phyloP scores from a whole-genome alignment of 2,888 invertebrate genomes.

The Cerastis rubricosa region DNA sequence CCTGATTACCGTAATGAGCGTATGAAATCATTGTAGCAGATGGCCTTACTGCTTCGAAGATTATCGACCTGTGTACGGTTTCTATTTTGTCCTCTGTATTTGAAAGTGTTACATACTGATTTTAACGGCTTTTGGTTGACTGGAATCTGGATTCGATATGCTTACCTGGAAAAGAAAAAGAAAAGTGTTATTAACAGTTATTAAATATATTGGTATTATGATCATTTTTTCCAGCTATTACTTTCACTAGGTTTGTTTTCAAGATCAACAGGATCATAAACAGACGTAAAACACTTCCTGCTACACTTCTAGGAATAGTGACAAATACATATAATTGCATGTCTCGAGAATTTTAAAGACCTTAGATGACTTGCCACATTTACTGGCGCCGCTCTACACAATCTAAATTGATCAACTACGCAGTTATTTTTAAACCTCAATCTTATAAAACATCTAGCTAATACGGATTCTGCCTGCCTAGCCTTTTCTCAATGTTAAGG shows the following conservation, averaged over 20 bases:
- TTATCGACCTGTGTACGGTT: conserved; percentile 42
- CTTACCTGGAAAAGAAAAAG: conserved; percentile 52
- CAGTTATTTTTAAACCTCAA: background rate
- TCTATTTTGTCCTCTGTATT: conserved; percentile 23
- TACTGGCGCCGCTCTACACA: conserved; percentile 7
- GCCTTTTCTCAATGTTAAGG: background rate
- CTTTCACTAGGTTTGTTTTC: background rate
- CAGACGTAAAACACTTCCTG: conserved; percentile 6
- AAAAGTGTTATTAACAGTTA: background rate
- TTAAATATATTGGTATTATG: background rate
- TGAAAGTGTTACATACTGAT: conserved; percentile 35
- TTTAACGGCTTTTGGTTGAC: background rate
- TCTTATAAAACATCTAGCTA: background rate
- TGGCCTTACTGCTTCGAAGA: conserved; percentile 43
- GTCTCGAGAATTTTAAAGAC: conserved; percentile 17
- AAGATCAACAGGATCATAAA: conserved; percentile 22
- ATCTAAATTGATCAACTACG: conserved; percentile 11
- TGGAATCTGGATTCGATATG: conserved; percentile 2
- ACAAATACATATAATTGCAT: background rate
- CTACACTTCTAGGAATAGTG: conserved; percentile 12
- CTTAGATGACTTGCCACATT: conserved; percentile 27
- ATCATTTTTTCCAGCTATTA: background rate
- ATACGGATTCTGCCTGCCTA: background rate
- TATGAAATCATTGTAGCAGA: conserved; percentile 36
- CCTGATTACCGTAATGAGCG: conserved; percentile 52